Evolutionary conservation across 2,113 vertebrate species (phyloP).

Genomic region (Okapia johnstoni): DNA sequence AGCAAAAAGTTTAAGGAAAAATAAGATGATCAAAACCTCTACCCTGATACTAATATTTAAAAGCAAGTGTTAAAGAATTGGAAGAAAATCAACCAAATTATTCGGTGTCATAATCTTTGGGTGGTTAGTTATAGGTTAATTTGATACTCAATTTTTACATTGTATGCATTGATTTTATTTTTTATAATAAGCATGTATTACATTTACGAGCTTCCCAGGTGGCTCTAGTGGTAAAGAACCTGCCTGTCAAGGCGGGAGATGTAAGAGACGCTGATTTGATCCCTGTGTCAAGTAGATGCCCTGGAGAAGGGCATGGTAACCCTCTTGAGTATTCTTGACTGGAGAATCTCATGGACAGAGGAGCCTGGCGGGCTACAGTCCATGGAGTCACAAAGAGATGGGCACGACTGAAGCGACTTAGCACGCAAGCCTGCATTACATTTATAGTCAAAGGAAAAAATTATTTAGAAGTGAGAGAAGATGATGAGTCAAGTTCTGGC

Average conservation of each 20-base stretch:
- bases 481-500: not conserved
- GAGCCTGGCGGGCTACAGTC: not conserved
- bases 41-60: not conserved
- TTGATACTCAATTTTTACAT: not conserved
- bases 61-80: not conserved
- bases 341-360: not conserved
- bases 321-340: not conserved
- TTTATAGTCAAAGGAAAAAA: not conserved
- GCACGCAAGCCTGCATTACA: not conserved
- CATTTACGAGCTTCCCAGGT: not conserved
- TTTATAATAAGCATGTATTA: not conserved
- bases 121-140: not conserved
- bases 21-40: not conserved
- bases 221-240: not conserved
- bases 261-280: not conserved
- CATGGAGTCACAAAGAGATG: not conserved
- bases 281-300: not conserved
- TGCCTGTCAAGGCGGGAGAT: rapidly evolving
- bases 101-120: not conserved
- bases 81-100: not conserved
- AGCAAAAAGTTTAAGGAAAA: not conserved
- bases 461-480: not conserved
- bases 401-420: not conserved
- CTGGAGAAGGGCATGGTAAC: not conserved
- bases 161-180: not conserved